Conservation (phyloP, 2,113 vertebrate genomes). For the Speoplatyrhinus poulsoni region DNA sequence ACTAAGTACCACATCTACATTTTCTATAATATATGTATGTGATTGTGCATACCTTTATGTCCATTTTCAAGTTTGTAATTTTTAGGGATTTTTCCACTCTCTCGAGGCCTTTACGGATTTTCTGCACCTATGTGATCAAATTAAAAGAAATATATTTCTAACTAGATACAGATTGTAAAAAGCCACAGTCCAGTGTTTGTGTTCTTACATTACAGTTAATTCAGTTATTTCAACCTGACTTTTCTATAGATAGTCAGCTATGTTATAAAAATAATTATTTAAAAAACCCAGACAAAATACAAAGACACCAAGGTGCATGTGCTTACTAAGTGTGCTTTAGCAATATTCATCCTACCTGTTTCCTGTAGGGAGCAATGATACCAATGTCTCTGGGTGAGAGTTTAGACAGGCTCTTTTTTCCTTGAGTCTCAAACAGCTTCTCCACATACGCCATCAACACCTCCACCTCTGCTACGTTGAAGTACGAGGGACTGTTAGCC, state of each 20-base stretch:
- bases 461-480: conserved; percentile 86
- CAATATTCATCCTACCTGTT: conserved; percentile 79
- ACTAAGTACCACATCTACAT: neutral
- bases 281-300: too few relatives aligned
- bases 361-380: conserved; percentile 92
- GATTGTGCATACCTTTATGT: conserved; percentile 81
- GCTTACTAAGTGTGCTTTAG: too few relatives aligned
- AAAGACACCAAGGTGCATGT: neutral
- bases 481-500: conserved; percentile 89
- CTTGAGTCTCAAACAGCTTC: conserved; percentile 77
- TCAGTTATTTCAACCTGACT: neutral
- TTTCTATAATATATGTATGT: neutral
- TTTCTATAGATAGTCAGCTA: too few relatives aligned
- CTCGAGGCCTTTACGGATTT: conserved; percentile 82
- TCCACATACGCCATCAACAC: conserved; percentile 81
- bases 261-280: too few relatives aligned
- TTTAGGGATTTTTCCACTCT: conserved; percentile 67
- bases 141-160: conserved; percentile 1
- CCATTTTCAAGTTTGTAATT: conserved; percentile 58
- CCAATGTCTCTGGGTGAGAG: conserved; percentile 83
- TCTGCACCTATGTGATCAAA: conserved; percentile 82
- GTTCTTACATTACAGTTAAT: neutral
- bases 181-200: neutral
- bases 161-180: neutral
- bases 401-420: conserved; percentile 71